Evolutionary conservation across 2,888 invertebrate species (phyloP), one percentile per base, ranked within the genome.

Genomic region (Mechanitis messenoides): DNA sequence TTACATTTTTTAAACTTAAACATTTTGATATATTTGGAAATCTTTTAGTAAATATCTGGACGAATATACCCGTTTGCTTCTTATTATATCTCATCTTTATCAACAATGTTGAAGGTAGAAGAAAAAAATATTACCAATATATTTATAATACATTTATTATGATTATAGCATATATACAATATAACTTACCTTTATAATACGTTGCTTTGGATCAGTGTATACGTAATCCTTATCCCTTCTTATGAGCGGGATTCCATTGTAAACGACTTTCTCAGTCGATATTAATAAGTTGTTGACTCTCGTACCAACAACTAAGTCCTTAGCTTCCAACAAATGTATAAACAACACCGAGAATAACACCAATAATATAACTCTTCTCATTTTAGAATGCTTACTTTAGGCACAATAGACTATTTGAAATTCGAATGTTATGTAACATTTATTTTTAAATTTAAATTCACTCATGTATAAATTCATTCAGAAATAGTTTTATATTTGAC

Each of bases 221-320:
- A 68, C 72, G 64, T 85, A 87, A 73, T 85, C 87, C 72, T 87
- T 86, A 65, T 85, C 85, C 63, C 85, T 75, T 65, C 69, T 80
- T 68, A 83, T 74, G 3, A 87, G 72, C 38, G 82, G 83, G 64
- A 85, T 73, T 45, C 71, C 73, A 45, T 72, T 73, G 59, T 75
- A 77, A 57, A 78, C 75, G 59, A 87, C 72, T 78, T 84, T 87
- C 61, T 84, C 79, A 11, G 87, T 87, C 5, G 83, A 84, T 74
- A 87, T 78, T 67, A 87, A 75, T 66, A 86, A 75, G 73, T 86
- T 87, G 68, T 87, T 85, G 61, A 78, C 76, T 75, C 81, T 80
- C 3, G 82, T 75, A 2, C 87, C 87, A 5, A 81, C 74, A 33
- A 79, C 79, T 50, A 86, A 81, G 70, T 87, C 87, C 64, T 82